Percentiles rank a stretch among this genome's conserved stretches.
Evolutionary conservation across 1,140 invertebrate genomes (phyloP).

Genomic region (Portunus trituberculatus): DNA sequence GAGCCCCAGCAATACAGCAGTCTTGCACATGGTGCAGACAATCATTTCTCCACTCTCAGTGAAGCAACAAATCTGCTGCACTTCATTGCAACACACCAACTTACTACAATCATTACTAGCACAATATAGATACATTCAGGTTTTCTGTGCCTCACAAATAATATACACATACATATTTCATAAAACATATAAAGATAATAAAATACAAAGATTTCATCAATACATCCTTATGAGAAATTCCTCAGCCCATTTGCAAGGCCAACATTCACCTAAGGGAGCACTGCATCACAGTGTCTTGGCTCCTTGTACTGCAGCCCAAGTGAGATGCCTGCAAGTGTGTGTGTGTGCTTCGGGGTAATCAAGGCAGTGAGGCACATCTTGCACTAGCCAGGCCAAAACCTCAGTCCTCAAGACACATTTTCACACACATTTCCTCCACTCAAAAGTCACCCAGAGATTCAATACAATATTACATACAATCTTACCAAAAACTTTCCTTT

Average conservation of each 20-base stretch:
- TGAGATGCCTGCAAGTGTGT: too few species aligned
- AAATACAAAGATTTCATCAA: conserved; percentile 1
- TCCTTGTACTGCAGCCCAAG: not conserved
- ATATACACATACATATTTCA: conserved; percentile 10
- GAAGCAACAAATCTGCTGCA: not conserved
- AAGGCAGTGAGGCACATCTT: not conserved
- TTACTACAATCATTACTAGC: not conserved
- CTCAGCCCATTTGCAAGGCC: not conserved
- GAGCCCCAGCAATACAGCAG: not conserved
- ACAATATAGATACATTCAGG: not conserved
- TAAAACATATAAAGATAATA: not conserved
- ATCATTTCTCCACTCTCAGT: not conserved
- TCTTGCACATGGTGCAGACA: conserved; percentile 8
- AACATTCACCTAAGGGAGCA: not conserved
- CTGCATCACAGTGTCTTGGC: not conserved
- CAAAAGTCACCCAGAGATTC: too few species aligned
- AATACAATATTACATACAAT: too few species aligned
- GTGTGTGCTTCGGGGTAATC: not conserved
- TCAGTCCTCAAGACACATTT: not conserved
- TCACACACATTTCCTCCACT: too few species aligned
- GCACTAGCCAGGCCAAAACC: not conserved
- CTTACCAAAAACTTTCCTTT: too few species aligned
- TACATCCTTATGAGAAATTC: not conserved
- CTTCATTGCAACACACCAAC: not conserved
- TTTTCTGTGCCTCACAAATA: not conserved